Percentiles rank a stretch among this genome's conserved stretches.
Evolutionary conservation across 2,113 vertebrate species (phyloP).

Genomic region (Zonotrichia leucophrys): DNA sequence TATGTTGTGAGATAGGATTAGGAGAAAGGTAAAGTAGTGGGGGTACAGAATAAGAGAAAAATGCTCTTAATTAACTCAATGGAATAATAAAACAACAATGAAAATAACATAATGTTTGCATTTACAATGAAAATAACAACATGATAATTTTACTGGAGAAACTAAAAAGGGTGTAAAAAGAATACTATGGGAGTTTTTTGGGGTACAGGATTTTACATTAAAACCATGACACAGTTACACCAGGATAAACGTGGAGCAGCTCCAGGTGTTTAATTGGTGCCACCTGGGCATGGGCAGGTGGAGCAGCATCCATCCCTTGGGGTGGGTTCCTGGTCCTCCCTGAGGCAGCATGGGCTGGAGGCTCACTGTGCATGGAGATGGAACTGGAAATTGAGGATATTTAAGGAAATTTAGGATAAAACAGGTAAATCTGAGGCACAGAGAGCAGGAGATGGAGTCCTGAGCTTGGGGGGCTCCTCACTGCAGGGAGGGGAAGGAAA

Average conservation of each 20-base stretch:
- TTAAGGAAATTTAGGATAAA: not conserved
- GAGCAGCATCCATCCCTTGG: not conserved
- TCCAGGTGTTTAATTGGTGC: not conserved
- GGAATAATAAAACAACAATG: not conserved
- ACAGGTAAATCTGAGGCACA: fast-evolving
- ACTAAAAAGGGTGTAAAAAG: not conserved
- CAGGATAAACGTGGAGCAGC: not conserved
- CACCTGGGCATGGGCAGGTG: not conserved
- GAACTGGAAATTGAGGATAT: not conserved
- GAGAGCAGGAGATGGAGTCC: not conserved
- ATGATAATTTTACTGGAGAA: not conserved
- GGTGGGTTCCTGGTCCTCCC: not conserved
- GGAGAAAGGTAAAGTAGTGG: not conserved
- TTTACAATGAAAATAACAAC: not conserved
- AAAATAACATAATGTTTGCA: too few relatives aligned
- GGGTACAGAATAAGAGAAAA: not conserved
- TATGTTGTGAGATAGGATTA: not conserved
- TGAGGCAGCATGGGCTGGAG: not conserved
- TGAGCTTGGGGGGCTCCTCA: not conserved
- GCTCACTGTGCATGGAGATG: fast-evolving
- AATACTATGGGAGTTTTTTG: not conserved
- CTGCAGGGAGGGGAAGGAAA: not conserved
- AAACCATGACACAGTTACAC: not conserved
- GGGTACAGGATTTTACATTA: not conserved
- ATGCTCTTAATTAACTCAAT: not conserved